These are phyloP conservation scores for Sturnira hondurensis DNA, from an alignment of 2,113 vertebrate species.

Conservation along the genomic window DNA sequence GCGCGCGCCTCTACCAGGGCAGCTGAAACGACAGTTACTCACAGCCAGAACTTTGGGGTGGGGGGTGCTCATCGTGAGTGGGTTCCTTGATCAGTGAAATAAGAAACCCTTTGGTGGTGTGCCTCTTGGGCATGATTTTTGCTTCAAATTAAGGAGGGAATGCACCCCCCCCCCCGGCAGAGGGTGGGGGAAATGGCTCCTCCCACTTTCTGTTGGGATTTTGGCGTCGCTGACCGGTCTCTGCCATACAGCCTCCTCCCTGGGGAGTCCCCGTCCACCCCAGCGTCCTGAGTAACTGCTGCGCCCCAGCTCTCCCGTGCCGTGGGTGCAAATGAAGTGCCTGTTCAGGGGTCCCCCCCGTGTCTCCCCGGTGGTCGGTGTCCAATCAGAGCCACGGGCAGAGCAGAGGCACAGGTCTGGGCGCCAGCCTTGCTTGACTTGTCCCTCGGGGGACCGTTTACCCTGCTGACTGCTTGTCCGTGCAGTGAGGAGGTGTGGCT, in stretches of 20 bases:
- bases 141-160: not conserved
- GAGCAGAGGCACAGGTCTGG: not conserved
- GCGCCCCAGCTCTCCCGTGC: not conserved
- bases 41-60: not conserved
- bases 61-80: not conserved
- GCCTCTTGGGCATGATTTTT: not conserved
- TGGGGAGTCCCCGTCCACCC: not conserved
- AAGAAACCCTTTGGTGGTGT: not conserved
- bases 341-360: too few species aligned
- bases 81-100: not conserved
- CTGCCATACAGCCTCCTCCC: not conserved
- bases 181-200: not conserved
- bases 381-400: not conserved
- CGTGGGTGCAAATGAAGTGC: not conserved
- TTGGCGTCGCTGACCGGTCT: accelerated
- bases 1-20: accelerated
- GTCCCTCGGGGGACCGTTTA: not conserved
- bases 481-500: not conserved
- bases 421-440: too few species aligned
- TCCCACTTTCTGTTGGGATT: accelerated
- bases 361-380: not conserved
- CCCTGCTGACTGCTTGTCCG: not conserved
- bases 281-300: not conserved
- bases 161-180: not conserved
- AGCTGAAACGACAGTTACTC: not conserved